A percentile compares a stretch with the other conserved stretches of the same genome.
These are phyloP conservation scores for Mohoua ochrocephala DNA, from an alignment of 2,113 vertebrate genomes.

Conservation along the genomic window DNA sequence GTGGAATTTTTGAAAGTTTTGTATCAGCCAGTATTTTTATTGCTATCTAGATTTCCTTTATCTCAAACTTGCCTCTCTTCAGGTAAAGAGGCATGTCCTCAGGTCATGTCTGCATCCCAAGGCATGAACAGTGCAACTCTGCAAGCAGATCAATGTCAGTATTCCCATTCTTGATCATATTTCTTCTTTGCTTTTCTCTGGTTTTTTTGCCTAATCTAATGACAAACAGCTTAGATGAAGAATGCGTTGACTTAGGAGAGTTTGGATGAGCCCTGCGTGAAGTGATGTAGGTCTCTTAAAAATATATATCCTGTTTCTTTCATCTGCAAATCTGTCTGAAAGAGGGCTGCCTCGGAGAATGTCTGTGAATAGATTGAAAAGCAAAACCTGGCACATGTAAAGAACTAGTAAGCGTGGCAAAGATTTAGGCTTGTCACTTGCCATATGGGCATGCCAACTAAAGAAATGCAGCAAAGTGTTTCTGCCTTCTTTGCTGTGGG, in stretches of 20 bases:
- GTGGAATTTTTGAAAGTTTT: not conserved
- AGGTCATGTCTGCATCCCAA: not conserved
- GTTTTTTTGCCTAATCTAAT: not conserved
- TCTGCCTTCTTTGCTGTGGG: not conserved
- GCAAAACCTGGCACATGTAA: not conserved
- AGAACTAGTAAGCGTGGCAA: not conserved
- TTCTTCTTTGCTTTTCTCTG: not conserved
- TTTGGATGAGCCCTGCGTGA: not conserved
- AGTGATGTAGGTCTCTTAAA: not conserved
- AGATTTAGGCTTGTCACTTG: not conserved
- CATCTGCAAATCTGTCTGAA: not conserved
- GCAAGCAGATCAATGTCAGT: not conserved
- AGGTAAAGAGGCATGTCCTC: not conserved
- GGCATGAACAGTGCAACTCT: not conserved
- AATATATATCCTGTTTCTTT: not conserved
- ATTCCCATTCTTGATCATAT: accelerated
- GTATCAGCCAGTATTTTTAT: not conserved
- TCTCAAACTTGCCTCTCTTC: not conserved
- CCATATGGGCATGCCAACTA: not conserved
- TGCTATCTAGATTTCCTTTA: not conserved
- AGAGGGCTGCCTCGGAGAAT: not conserved
- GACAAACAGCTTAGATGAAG: not conserved
- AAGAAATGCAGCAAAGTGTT: not conserved
- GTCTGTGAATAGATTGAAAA: not conserved
- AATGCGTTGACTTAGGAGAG: not conserved